Conservation (phyloP, 2,797 vertebrate genomes). For the Schizopygopsis malacanthus region DNA sequence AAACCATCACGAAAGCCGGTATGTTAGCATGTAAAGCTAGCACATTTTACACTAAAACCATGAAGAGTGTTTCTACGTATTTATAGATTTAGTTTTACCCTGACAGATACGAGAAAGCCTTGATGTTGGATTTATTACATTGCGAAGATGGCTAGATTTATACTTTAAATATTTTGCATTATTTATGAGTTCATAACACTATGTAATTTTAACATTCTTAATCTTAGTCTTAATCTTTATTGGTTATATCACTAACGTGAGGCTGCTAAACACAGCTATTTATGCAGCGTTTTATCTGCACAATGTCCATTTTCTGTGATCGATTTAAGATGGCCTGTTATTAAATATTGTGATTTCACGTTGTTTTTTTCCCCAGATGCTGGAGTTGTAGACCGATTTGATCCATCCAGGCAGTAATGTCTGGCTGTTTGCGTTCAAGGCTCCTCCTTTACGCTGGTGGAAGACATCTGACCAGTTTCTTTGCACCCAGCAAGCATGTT, state of each 20-base stretch:
- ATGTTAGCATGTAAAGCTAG: slow-evolving; percentile 9
- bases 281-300: neutral
- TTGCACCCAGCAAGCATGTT: slow-evolving; percentile 63
- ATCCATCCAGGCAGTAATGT: slow-evolving; percentile 77
- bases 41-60: neutral
- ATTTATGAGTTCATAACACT: neutral
- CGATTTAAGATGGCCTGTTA: neutral
- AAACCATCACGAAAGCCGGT: neutral
- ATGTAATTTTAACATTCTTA: neutral
- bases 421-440: slow-evolving; percentile 80
- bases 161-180: neutral
- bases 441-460: slow-evolving; percentile 79
- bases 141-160: neutral
- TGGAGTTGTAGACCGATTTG: slow-evolving; percentile 12
- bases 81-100: neutral
- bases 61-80: neutral
- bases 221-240: neutral
- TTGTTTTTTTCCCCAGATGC: slow-evolving; percentile 41
- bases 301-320: neutral
- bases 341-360: neutral
- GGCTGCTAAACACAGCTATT: neutral
- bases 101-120: neutral
- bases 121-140: neutral
- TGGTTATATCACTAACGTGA: neutral
- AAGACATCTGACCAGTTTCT: slow-evolving; percentile 60